Percentiles rank a stretch among this genome's conserved stretches.
phyloP scores from a whole-genome alignment of 2,113 vertebrate species.

The Phycodurus eques region DNA sequence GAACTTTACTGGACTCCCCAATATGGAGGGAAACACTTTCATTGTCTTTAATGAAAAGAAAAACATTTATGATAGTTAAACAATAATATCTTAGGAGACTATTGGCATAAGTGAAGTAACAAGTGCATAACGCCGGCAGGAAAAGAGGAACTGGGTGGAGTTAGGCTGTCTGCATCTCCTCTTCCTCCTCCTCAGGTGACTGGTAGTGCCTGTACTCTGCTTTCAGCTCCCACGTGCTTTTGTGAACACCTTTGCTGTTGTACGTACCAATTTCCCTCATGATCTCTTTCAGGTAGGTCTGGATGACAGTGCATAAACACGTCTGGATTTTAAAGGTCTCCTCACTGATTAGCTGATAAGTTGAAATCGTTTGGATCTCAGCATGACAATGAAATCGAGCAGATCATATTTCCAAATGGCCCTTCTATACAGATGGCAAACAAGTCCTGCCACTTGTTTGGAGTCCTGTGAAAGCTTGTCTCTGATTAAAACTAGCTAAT shows the following conservation, averaged over 20 bases:
- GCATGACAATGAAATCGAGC: neutral
- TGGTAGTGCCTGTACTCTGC: constrained; percentile 93
- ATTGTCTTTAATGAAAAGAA: neutral
- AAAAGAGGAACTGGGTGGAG: neutral
- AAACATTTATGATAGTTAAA: neutral
- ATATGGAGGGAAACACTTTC: neutral
- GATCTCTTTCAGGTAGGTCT: constrained; percentile 96
- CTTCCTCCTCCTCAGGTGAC: constrained; percentile 73
- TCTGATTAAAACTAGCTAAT: no score
- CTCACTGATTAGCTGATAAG: neutral
- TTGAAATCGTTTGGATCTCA: neutral
- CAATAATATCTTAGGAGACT: neutral
- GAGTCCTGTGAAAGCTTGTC: no score
- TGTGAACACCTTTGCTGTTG: constrained; percentile 91
- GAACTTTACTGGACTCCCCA: neutral
- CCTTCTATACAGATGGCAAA: no score
- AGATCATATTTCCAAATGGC: no score
- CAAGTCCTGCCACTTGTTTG: no score
- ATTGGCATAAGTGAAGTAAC: neutral
- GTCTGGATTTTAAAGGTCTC: neutral
- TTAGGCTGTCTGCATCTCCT: constrained; percentile 74
- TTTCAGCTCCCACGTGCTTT: constrained; percentile 97
- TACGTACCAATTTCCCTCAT: constrained; percentile 90
- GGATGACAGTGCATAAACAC: constrained; percentile 21
- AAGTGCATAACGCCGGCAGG: neutral